Evolutionary conservation across 2,888 invertebrate species (phyloP).

Genomic region (Drosophila yooni): DNA sequence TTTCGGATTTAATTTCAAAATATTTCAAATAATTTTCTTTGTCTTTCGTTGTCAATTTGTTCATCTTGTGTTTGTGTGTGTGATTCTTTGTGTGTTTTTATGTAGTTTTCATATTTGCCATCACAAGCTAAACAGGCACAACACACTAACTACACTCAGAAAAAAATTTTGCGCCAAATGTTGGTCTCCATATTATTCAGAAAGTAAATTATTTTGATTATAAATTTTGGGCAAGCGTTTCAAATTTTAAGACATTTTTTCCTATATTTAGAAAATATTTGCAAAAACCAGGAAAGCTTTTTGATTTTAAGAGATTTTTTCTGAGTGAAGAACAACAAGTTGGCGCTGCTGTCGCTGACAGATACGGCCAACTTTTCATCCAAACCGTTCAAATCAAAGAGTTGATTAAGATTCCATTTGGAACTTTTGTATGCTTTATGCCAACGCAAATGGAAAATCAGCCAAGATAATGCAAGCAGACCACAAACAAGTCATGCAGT

Average conservation of each 20-base stretch:
- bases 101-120: background rate
- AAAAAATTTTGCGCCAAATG: background rate
- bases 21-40: background rate
- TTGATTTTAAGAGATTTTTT: background rate
- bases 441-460: background rate
- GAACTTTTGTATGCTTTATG: background rate
- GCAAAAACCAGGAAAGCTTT: background rate
- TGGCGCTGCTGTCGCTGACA: background rate
- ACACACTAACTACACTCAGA: background rate
- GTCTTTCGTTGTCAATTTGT: background rate
- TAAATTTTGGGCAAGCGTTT: too few species aligned
- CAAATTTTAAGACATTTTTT: too few species aligned
- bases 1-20: background rate
- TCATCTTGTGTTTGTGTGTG: background rate
- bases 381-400: background rate
- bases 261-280: background rate
- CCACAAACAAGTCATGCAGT: background rate
- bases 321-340: background rate
- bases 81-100: background rate
- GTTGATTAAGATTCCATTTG: background rate
- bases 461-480: background rate
- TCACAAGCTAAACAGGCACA: background rate
- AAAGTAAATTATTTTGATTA: background rate
- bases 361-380: background rate
- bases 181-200: background rate